Evolutionary conservation across 2,113 vertebrate genomes (phyloP).

Genomic region (Sphyrna mokarran): DNA sequence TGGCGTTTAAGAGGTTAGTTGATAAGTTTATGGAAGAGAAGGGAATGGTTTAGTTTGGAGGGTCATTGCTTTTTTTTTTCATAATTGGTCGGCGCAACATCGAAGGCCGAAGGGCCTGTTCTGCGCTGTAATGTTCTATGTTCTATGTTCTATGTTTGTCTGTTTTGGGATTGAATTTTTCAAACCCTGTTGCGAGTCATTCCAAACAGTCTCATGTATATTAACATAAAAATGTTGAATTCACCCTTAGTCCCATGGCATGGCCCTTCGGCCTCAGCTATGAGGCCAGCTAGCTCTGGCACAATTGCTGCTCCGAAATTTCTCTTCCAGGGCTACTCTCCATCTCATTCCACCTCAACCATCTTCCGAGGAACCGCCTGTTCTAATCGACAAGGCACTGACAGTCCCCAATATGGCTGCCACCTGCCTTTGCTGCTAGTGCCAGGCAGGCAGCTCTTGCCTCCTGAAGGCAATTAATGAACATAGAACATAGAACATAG

Average conservation of each 20-base stretch:
- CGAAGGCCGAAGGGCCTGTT: no score
- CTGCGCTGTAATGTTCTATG: no score
- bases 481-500: no score
- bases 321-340: neutral
- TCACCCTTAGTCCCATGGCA: neutral
- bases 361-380: neutral
- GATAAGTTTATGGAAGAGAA: no score
- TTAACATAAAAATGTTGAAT: no score
- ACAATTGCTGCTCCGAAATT: neutral
- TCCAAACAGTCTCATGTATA: no score
- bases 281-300: neutral
- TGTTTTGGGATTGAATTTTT: neutral
- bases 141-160: no score
- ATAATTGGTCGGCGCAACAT: no score
- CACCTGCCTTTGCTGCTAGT: neutral
- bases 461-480: neutral
- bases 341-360: neutral
- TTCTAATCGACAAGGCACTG: neutral
- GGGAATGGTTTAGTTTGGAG: no score
- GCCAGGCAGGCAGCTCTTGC: neutral
- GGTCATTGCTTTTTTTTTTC: no score
- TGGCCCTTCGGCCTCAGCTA: neutral
- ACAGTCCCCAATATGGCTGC: neutral
- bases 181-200: neutral
- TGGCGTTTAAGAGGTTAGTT: no score